Conservation (phyloP, 2,888 invertebrate species). For the Melanargia galathea region DNA sequence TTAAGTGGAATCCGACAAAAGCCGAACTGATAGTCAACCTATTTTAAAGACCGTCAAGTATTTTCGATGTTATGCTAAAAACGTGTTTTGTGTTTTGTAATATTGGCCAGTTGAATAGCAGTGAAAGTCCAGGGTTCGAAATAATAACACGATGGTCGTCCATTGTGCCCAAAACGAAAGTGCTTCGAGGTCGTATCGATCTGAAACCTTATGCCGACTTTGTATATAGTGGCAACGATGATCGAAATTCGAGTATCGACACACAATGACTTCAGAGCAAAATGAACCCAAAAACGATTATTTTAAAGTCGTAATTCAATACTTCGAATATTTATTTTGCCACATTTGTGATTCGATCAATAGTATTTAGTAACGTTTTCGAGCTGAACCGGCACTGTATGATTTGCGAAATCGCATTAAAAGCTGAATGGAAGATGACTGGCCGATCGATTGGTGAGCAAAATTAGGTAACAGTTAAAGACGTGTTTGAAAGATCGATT, state of each 20-base stretch:
- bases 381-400: too few relatives aligned
- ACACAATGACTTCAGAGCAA: too few relatives aligned
- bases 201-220: too few relatives aligned
- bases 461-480: constrained; percentile 2
- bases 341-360: too few relatives aligned
- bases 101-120: constrained; percentile 58
- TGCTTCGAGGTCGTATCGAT: constrained; percentile 43
- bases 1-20: background rate
- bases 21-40: constrained; percentile 10
- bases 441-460: background rate
- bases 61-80: constrained; percentile 35
- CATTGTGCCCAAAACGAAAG: constrained; percentile 62
- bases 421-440: constrained; percentile 4
- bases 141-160: constrained; percentile 51
- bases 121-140: constrained; percentile 69
- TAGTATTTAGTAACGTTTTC: too few relatives aligned
- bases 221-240: too few relatives aligned
- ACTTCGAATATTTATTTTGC: too few relatives aligned
- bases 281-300: too few relatives aligned
- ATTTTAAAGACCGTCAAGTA: constrained; percentile 33
- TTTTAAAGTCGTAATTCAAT: too few relatives aligned
- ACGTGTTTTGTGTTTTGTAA: constrained; percentile 39
- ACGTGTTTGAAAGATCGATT: background rate
- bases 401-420: constrained; percentile 31
- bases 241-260: too few relatives aligned